A percentile compares a stretch with the other conserved stretches of the same genome.
Conservation (phyloP, 2,113 vertebrate species). For the Spea bombifrons region DNA sequence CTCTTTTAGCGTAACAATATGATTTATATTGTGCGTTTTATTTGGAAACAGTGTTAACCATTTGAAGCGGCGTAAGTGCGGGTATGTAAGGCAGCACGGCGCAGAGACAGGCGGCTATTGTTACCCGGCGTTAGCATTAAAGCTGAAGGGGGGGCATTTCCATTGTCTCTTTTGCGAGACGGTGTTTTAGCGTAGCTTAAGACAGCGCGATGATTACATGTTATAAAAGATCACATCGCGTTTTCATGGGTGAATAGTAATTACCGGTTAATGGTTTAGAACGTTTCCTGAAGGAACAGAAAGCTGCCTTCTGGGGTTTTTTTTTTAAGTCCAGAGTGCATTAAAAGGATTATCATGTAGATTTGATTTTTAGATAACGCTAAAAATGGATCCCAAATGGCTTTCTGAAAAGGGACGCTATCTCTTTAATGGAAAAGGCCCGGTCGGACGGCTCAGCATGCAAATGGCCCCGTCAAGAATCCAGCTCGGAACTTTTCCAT, state of each 20-base stretch:
- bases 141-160: conserved; percentile 13
- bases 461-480: conserved; percentile 71
- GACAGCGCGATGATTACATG: conserved; percentile 58
- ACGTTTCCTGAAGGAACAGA: conserved; percentile 76
- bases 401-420: conserved; percentile 86
- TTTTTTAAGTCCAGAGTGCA: conserved; percentile 80
- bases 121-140: too few relatives aligned
- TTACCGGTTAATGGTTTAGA: conserved; percentile 79
- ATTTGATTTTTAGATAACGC: conserved; percentile 89
- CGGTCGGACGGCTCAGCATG: conserved; percentile 83
- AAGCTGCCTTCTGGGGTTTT: conserved; percentile 58
- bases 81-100: too few relatives aligned
- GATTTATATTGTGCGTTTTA: too few relatives aligned
- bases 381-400: conserved; percentile 92
- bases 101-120: too few relatives aligned
- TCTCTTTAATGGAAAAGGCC: conserved; percentile 92
- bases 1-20: too few relatives aligned
- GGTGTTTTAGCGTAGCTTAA: conserved; percentile 56
- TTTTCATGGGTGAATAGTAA: conserved; percentile 75
- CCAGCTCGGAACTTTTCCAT: conserved; percentile 69
- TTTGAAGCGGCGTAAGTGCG: too few relatives aligned
- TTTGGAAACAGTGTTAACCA: too few relatives aligned
- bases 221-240: conserved; percentile 65
- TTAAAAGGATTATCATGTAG: conserved; percentile 87
- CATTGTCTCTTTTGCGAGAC: conserved; percentile 43